Percentiles rank a stretch among this genome's conserved stretches.
These are phyloP conservation scores for Laterallus jamaicensis DNA, from an alignment of 2,113 vertebrate species.

Conservation along the genomic window DNA sequence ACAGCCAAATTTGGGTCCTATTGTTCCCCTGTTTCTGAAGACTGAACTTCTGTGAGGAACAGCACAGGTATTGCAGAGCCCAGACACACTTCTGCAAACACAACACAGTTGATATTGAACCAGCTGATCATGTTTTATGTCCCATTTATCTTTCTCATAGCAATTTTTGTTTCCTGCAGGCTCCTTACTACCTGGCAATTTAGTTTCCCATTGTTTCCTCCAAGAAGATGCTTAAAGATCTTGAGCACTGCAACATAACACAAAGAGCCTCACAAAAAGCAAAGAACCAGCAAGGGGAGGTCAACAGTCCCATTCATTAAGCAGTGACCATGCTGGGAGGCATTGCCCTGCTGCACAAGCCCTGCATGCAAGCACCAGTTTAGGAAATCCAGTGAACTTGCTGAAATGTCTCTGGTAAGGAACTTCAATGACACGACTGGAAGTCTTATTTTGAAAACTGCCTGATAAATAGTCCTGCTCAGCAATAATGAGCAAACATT, in stretches of 20 bases:
- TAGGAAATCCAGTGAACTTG: neutral
- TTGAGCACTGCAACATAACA: neutral
- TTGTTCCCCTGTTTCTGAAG: neutral
- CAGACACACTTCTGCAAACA: neutral
- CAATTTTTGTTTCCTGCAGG: neutral
- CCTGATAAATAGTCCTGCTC: neutral
- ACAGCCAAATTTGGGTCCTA: neutral
- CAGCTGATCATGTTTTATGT: fast-evolving
- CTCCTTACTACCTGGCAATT: neutral
- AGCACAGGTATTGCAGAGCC: neutral
- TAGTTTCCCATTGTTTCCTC: neutral
- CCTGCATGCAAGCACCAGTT: fast-evolving
- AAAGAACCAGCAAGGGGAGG: neutral
- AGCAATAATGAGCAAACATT: constrained; percentile 6
- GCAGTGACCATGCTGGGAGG: neutral
- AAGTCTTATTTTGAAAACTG: constrained; percentile 14
- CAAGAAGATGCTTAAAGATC: neutral
- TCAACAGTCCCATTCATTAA: neutral
- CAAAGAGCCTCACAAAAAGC: neutral
- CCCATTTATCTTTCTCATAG: neutral
- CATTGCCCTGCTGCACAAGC: neutral
- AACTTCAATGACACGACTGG: neutral
- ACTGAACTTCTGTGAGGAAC: neutral
- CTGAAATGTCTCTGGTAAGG: neutral
- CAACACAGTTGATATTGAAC: fast-evolving